Evolutionary conservation across 2,888 invertebrate genomes (phyloP), one percentile per base, ranked within the genome.

Genomic region (Onthophagus sagittarius): DNA sequence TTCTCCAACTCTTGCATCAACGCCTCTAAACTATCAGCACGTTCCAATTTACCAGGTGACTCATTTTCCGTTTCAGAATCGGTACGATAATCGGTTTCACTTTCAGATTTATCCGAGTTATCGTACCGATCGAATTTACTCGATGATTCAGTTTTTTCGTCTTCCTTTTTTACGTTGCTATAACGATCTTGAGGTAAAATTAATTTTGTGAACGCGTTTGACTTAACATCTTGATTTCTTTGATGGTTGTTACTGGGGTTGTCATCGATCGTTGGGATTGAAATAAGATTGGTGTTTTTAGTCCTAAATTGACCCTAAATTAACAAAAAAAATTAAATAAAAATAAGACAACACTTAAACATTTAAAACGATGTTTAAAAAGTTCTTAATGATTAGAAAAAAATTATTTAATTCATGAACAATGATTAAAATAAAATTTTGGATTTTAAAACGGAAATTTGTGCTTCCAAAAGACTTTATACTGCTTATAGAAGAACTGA

Each of bases 1-100:
- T 84, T 83, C 74, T 88, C 88, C 79, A 88, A 83, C 77, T 88
- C 88, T 71, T 87, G 84, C 85, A 88, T 87, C 39, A 88, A 79
- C 2, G 86, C 86, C 73, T 88, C 88, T 67, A 88, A 81, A 78
- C 88, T 88, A 76, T 85, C 85, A 69, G 86, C 83, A 73, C 86
- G 86, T 75, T 86, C 84, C 32, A 86, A 82, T 78, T 86, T 84
- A 14, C 81, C 83, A 80, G 84, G 84, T 9, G 83, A 76, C n/a
- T 83, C 78, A 2, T 82, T 78, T 62, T 80, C 81, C 69, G 81
- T 83, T 71, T 85, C 85, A 62, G 82, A 73, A 15, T 84, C 78
- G 13, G 82, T 78, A 14, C 82, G 81, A 15, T 82, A 81, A 33
- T 82, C 82, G 1, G 84, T 83, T 15, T 83, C 84, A 11, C 78